Conservation (phyloP, 2,113 vertebrate genomes). For the Loxodonta africana region DNA sequence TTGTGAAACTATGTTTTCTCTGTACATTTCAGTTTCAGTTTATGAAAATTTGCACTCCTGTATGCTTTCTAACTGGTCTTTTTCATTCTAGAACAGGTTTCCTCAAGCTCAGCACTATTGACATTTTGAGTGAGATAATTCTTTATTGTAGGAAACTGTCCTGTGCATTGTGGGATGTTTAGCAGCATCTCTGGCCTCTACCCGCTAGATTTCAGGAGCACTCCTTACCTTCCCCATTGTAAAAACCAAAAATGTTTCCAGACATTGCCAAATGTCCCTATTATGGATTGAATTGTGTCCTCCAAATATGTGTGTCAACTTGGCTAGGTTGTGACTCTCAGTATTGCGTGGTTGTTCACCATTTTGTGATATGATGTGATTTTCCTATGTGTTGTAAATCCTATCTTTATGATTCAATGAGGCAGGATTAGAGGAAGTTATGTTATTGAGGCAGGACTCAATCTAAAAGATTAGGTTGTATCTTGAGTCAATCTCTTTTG, state of each 20-base stretch:
- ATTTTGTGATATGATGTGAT: too few relatives aligned
- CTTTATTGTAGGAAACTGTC: background rate
- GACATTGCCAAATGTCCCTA: background rate
- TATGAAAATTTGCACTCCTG: background rate
- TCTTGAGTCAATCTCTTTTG: too few relatives aligned
- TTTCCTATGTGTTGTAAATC: too few relatives aligned
- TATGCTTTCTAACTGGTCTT: background rate
- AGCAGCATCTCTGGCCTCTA: background rate
- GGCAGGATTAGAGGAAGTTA: too few relatives aligned
- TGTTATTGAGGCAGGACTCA: too few relatives aligned
- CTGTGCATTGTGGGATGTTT: background rate
- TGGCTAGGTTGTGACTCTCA: too few relatives aligned
- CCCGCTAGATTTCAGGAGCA: background rate
- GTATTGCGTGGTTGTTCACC: too few relatives aligned
- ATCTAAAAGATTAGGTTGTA: too few relatives aligned
- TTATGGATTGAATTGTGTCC: too few relatives aligned
- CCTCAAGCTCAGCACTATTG: background rate
- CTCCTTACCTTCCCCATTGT: background rate
- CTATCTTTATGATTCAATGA: too few relatives aligned
- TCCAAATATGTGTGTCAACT: too few relatives aligned
- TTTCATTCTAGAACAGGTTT: slow-evolving; percentile 10
- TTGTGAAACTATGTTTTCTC: slow-evolving; percentile 55
- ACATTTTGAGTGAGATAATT: background rate
- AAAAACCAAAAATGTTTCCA: background rate
- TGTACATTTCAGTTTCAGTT: background rate